Evolutionary conservation across 2,113 vertebrate genomes (phyloP), one percentile per base, ranked within the genome.

Genomic region (Thermophis baileyi): DNA sequence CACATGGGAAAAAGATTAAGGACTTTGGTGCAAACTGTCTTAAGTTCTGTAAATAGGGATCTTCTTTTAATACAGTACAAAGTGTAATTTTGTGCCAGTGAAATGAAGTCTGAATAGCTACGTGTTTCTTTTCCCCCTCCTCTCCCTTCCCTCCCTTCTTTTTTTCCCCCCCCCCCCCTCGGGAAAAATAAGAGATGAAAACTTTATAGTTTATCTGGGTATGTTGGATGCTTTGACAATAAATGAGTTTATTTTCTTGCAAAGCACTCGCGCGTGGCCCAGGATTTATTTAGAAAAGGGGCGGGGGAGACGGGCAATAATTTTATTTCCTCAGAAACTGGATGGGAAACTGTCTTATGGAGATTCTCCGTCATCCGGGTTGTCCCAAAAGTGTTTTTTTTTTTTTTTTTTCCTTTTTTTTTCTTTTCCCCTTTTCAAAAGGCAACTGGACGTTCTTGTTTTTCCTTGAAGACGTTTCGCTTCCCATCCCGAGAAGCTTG

Each of bases 151-250:
- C 3, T 97, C 97, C 96, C 96, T 97, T 97, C 97, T 97, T 96
- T 97, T 97, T n/a, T n/a, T n/a, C n/a, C n/a, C n/a, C 6, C 47
- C 6, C 6, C 88, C 2, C 55, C 22, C 8, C 93, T 51, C 94
- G 98, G 98, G 12, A 55, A 57, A 9, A 9, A 3, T 18, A 12
- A 53, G 98, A 98, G 99, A 99, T 98, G 98, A 97, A 74, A 97
- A 98, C 98, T 99, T 98, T 98, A 99, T 99, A 99, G 98, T 99
- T 99, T 99, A 99, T 99, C 98, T 97, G 98, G 98, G 98, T 98
- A 99, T 98, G 99, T 99, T 99, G 99, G 98, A 99, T 99, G 99
- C 99, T 99, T 99, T 98, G 98, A 99, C 98, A 99, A 99, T 99
- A 99, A 99, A 99, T 99, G 98, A 99, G 98, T 99, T 99, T 99